phyloP scores from a whole-genome alignment of 2,888 invertebrate genomes.

The Acronicta psi region DNA sequence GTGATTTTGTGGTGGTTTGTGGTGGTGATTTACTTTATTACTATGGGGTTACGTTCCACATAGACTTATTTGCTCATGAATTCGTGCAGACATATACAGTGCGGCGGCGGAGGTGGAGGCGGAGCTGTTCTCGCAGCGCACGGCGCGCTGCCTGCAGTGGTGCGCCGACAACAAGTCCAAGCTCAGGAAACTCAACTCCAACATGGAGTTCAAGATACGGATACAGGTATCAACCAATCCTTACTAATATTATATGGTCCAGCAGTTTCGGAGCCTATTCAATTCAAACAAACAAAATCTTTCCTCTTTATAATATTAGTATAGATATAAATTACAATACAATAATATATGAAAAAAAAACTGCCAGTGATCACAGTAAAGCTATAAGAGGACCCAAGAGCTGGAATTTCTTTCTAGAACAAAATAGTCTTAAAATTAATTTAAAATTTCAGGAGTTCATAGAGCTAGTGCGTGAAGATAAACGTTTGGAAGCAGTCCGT shows the following conservation, averaged over 20 bases:
- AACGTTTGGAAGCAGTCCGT: slow-evolving; percentile 96
- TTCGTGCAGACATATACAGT: slow-evolving; percentile 92
- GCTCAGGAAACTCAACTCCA: slow-evolving; percentile 97
- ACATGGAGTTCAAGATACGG: slow-evolving; percentile 97
- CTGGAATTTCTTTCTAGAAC: too few species aligned
- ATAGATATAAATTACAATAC: too few species aligned
- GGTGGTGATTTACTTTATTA: too few species aligned
- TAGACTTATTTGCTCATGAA: neutral
- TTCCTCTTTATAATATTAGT: too few species aligned
- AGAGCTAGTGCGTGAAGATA: slow-evolving; percentile 96
- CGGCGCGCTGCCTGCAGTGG: slow-evolving; percentile 97
- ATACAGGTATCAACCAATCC: slow-evolving; percentile 82
- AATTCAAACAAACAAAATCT: too few species aligned
- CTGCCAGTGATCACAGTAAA: too few species aligned
- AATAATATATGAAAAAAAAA: too few species aligned
- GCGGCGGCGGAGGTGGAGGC: slow-evolving; percentile 96
- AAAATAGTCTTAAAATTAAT: too few species aligned
- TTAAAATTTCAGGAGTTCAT: slow-evolving; percentile 97
- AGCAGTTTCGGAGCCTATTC: too few species aligned
- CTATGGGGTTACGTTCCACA: too few species aligned
- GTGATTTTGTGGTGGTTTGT: too few species aligned
- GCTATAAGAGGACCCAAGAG: too few species aligned
- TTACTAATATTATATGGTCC: neutral
- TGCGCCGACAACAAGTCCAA: slow-evolving; percentile 99
- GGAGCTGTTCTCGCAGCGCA: slow-evolving; percentile 94